These are phyloP conservation scores for Phenganax stokvisi DNA, from an alignment of 92 coral and sea anemone genomes.

Conservation along the genomic window DNA sequence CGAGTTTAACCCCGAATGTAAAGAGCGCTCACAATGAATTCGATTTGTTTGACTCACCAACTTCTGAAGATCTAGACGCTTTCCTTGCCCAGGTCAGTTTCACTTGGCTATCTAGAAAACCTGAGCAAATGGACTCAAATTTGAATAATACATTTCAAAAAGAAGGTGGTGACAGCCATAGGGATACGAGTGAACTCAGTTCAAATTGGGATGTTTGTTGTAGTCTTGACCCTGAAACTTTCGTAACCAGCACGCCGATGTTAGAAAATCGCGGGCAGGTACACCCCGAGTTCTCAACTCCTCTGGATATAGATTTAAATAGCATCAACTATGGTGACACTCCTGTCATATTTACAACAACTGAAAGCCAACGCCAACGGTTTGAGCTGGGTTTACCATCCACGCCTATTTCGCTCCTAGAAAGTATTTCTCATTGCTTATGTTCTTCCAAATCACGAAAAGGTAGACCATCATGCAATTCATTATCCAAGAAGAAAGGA, in stretches of 20 bases:
- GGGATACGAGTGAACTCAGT: neutral
- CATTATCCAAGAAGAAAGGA: neutral
- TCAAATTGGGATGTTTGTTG: neutral
- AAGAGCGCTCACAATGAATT: neutral
- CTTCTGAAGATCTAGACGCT: constrained; percentile 59
- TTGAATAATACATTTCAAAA: neutral
- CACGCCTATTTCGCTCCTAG: constrained; percentile 6
- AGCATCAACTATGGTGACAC: neutral
- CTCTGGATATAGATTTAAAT: neutral
- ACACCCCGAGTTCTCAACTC: constrained; percentile 19
- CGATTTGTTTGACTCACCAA: constrained; percentile 48
- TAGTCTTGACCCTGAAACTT: neutral
- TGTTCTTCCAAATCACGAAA: neutral
- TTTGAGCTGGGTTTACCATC: constrained; percentile 15
- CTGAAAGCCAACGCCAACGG: neutral
- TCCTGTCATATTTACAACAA: constrained; percentile 1
- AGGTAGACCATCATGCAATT: constrained; percentile 3
- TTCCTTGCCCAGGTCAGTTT: constrained; percentile 59
- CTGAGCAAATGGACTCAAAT: constrained; percentile 1
- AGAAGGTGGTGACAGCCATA: neutral
- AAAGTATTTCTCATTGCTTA: constrained; percentile 6
- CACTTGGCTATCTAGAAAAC: neutral
- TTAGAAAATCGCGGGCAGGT: neutral
- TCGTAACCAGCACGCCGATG: constrained; percentile 6
- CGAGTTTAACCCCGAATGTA: neutral